Base-by-base conservation (phyloP, 2,113 vertebrate species). In the Chauna torquata region DNA sequence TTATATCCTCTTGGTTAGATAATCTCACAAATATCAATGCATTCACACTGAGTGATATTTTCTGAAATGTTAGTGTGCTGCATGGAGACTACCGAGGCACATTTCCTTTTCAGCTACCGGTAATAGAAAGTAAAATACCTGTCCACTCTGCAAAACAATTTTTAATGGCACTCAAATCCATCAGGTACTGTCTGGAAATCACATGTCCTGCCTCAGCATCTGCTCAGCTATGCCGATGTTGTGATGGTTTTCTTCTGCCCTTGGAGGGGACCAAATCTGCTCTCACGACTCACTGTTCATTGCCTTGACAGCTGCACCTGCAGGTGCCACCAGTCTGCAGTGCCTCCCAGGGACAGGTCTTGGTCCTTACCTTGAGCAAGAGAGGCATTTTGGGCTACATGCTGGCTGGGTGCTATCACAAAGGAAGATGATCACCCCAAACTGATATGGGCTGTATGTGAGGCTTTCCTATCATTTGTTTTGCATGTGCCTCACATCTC, bases 401-500 rank as follows among this genome's bases (percentile, higher is more conserved):
- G 10, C 24, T 69, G 16, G 30, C 13, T 71, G 8, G 9, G 6
- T 58, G 18, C n/a, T 75, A 3, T 59, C 57, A 32, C 34, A 76
- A 90, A 79, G 25, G 38, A 42, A 69, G 9, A 20, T 23, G 6
- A 44, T 58, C 11, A 34, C 12, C 28, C 8, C 19, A 72, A 92
- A 69, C 15, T 64, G 5, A 28, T 45, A 14, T 1, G 1, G 11
- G 30, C 40, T 28, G 2, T 32, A 9, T 1, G 1, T 59, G 27
- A 76, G 16, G 15, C 16, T 85, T 70, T 76, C 30, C 11, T 4
- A 3, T 44, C 8, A 27, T 71, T 54, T 54, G 16, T 24, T 82
- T 80, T 23, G 16, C 0, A 0, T 18, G 11, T 59, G 6, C 23
- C 69, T 76, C 7, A 6, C 52, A 50, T 79, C 18, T 15, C 9